Percentiles rank a stretch among this genome's conserved stretches.
These are phyloP conservation scores for Theristicus caerulescens DNA, from an alignment of 2,113 vertebrate genomes.

Conservation along the genomic window DNA sequence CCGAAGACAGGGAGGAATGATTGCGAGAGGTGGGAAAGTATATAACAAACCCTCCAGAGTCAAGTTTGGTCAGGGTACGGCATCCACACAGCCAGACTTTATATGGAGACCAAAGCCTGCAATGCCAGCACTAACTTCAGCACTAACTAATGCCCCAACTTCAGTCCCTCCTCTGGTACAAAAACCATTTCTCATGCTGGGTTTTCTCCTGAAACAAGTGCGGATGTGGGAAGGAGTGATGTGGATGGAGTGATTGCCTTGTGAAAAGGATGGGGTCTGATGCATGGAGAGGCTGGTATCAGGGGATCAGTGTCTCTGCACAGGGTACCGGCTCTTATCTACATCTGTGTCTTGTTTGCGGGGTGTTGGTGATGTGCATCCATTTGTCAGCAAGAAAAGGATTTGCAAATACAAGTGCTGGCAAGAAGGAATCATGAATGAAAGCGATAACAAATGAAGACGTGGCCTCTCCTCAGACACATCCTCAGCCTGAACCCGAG, in stretches of 20 bases:
- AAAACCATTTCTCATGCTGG: not conserved
- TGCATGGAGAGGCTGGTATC: not conserved
- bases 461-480: not conserved
- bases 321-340: not conserved
- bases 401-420: not conserved
- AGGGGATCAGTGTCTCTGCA: not conserved
- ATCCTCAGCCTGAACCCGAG: not conserved
- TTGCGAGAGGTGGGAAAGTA: accelerated
- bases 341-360: not conserved
- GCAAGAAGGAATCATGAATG: not conserved
- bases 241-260: not conserved
- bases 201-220: not conserved
- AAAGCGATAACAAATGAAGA: not conserved
- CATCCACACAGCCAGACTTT: too few species aligned
- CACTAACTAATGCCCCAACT: not conserved
- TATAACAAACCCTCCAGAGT: not conserved
- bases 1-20: not conserved
- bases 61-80: accelerated
- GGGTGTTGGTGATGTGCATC: not conserved
- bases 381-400: not conserved
- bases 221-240: not conserved
- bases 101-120: not conserved
- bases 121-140: not conserved
- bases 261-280: not conserved
- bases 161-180: not conserved